Evolutionary conservation across 1,140 invertebrate genomes (phyloP), one percentile per base, ranked within the genome.

Genomic region (Cotesia typhae): DNA sequence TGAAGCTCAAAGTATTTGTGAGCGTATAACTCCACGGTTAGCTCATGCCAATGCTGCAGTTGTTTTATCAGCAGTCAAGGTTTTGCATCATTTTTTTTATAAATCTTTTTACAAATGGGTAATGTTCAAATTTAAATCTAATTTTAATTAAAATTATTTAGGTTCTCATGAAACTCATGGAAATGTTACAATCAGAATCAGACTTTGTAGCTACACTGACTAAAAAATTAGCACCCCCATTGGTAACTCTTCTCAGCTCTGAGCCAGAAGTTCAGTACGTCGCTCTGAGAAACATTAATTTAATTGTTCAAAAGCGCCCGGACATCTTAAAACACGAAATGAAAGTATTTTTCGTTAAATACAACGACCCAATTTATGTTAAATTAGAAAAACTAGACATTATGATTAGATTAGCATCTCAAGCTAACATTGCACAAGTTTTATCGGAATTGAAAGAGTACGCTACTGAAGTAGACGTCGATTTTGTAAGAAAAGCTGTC

Each of bases 261-360:
- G 98, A 99, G 86, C 96, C 98, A 4, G 98, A 99, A 88, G 95
- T 99, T 63, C 98, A 99, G 87, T 99, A 99, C 83, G 98, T 99
- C 9, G 98, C 98, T 2, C 88, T 99, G 47, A 87, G 98, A 72
- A 99, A 99, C 84, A 99, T 99, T 78, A 99, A 99, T 87, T 89
- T 99, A 1, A 99, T 99, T 78, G 98, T 99, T 17, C 98, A 99
- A 86, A 99, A 99, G 85, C 90, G 98, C 67, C 96, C 97, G 0
- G 98, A 99, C 75, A 99, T 99, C 76, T 86, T 99, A n/a, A 99
- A 99, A 83, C 97, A 99, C 81, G 98, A 99, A 87, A 99, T 99
- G 98, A 99, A 99, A 89, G 98, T 93, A 71, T 99, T 99, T 88
- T 99, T 99, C 85, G 98, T 99, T 12, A 99, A 99, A 81, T 99